phyloP scores from a whole-genome alignment of 1,140 invertebrate species.

The Muscidifurax raptorellus region DNA sequence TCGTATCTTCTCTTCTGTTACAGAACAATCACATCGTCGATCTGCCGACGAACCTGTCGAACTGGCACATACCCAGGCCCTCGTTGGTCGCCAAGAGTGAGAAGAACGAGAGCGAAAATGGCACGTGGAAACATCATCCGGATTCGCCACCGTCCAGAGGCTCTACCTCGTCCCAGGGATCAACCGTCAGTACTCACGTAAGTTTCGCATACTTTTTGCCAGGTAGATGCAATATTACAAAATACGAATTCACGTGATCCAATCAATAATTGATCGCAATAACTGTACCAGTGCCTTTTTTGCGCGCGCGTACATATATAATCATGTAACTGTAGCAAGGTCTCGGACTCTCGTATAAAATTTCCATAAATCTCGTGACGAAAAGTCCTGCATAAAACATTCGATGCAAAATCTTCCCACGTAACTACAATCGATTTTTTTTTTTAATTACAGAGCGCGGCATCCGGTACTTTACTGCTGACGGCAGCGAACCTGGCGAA shows the following conservation, averaged over 20 bases:
- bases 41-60: constrained; percentile 54
- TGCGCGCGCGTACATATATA: too few species aligned
- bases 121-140: constrained; percentile 69
- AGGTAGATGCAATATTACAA: neutral
- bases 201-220: constrained; percentile 59
- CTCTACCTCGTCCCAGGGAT: constrained; percentile 85
- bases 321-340: neutral
- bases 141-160: constrained; percentile 76
- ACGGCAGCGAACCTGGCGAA: constrained; percentile 85
- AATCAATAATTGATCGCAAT: too few species aligned
- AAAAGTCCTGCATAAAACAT: too few species aligned
- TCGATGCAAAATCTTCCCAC: too few species aligned
- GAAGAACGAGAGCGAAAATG: constrained; percentile 69
- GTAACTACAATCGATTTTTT: neutral
- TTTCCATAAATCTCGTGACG: neutral
- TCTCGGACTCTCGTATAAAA: neutral
- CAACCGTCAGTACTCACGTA: constrained; percentile 86
- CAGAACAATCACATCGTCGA: constrained; percentile 24
- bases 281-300: too few species aligned
- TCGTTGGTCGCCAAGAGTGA: constrained; percentile 78
- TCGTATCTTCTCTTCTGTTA: neutral
- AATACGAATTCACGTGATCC: neutral
- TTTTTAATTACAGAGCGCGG: constrained; percentile 80
- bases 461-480: constrained; percentile 84
- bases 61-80: constrained; percentile 87